A percentile compares a stretch with the other conserved stretches of the same genome.
These are phyloP conservation scores for Tympanoctomys barrerae DNA, from an alignment of 2,797 vertebrate genomes.

Conservation along the genomic window DNA sequence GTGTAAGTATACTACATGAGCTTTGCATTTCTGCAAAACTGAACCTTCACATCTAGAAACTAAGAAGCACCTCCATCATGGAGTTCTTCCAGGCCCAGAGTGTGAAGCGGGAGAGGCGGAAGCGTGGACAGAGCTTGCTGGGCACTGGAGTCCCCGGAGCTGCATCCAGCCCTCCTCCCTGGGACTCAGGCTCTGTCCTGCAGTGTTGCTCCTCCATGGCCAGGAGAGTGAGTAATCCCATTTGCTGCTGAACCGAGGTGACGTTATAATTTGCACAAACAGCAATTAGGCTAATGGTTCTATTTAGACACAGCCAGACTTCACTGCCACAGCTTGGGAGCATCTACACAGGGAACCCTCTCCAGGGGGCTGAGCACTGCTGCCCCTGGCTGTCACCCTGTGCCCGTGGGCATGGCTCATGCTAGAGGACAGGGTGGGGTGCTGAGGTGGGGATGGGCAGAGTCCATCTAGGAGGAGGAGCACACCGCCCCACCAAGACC, in stretches of 20 bases:
- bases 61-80: neutral
- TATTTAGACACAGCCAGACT: conserved; percentile 65
- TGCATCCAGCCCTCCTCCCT: neutral
- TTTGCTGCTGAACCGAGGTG: conserved; percentile 29
- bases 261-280: conserved; percentile 49
- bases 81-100: neutral
- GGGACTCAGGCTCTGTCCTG: neutral
- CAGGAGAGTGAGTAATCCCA: conserved; percentile 41
- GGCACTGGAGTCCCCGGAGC: rapidly evolving
- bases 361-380: neutral
- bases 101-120: rapidly evolving
- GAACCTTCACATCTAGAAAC: neutral
- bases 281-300: conserved; percentile 77
- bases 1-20: neutral
- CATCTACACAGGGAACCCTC: too few relatives aligned
- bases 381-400: neutral
- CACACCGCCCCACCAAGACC: neutral
- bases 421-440: rapidly evolving
- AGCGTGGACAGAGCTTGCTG: neutral
- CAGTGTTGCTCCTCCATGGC: neutral
- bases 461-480: neutral
- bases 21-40: neutral
- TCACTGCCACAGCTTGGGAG: neutral
- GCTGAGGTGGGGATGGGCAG: neutral
- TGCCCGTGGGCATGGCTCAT: neutral